A percentile compares a stretch with the other conserved stretches of the same genome.
Evolutionary conservation across 2,888 invertebrate species (phyloP).

Genomic region (Tromatobia lineatoria): DNA sequence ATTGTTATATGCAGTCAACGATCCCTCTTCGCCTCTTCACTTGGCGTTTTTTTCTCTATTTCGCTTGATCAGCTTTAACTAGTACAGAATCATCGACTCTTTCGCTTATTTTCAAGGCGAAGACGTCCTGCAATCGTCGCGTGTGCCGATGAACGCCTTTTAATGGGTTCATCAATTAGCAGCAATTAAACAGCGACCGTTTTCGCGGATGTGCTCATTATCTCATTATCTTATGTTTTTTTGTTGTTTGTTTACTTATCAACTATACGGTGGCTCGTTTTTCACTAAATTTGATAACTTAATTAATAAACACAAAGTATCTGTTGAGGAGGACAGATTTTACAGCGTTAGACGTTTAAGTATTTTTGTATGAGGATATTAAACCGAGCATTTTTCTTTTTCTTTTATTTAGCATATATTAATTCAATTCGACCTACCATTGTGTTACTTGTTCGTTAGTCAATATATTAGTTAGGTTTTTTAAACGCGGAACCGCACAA

Average conservation of each 20-base stretch:
- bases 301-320: conserved; percentile 35
- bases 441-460: conserved; percentile 71
- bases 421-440: conserved; percentile 76
- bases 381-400: conserved; percentile 22
- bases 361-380: conserved; percentile 31
- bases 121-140: background rate
- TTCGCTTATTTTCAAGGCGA: background rate
- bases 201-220: conserved; percentile 33
- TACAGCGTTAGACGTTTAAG: conserved; percentile 43
- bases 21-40: conserved; percentile 1
- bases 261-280: conserved; percentile 20
- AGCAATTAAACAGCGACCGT: conserved; percentile 13
- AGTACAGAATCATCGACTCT: conserved; percentile 16
- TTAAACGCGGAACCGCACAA: conserved; percentile 54
- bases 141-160: conserved; percentile 3
- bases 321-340: conserved; percentile 39
- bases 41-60: conserved; percentile 5
- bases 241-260: conserved; percentile 39
- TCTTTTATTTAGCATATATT: conserved; percentile 70
- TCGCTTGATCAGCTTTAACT: conserved; percentile 1
- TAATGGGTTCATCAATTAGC: conserved; percentile 12
- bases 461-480: conserved; percentile 68
- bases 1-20: conserved; percentile 47
- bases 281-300: conserved; percentile 26
- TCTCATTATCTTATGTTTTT: conserved; percentile 16